Base-by-base conservation (phyloP, 2,113 vertebrate species). In the Alethe diademata region DNA sequence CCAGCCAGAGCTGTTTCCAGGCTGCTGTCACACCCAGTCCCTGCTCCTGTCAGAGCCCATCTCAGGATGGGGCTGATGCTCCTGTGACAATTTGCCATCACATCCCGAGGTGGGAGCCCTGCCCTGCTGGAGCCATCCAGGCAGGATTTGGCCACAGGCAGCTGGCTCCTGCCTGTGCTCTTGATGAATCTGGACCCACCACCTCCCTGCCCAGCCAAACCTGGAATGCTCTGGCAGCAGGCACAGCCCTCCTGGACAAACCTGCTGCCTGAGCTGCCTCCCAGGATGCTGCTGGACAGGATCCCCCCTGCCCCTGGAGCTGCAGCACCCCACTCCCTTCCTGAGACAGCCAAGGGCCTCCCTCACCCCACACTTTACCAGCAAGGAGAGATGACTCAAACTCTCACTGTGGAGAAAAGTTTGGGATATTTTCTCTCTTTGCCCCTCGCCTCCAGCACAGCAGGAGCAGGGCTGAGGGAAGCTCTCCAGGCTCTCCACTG, bases 181-280 rank as follows among this genome's bases (percentile, higher is more conserved):
- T 87, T 64, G 57, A 75, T 11, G 78, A 91, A 91, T 75, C 92
- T 95, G 95, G 90, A 82, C 17, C 64, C 23, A 5, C 6, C 1
- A 2, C 3, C 25, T 10, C 82, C 4, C 0, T 2, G 18, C 16
- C 2, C 1, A 2, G 95, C 96, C 96, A 97, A 97, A 73, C 92
- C 94, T 95, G 78, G 47, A 95, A 65, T 76, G 86, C 90, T 16
- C 92, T 96, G 92, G 93, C 94, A 86, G 74, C 0, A 0, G 65
- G 70, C 12, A 22, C 66, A 19, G 71, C 29, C 7, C 3, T 6
- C 43, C 70, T 28, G 78, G 85, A 38, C 35, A 40, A 53, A 38
- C 14, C 35, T 0, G 6, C 53, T 85, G 78, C 28, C 0, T 8
- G 56, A 29, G 51, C 70, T n/a, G 70, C 47, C 38, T 51, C 23